Percentiles rank a stretch among this genome's conserved stretches.
Evolutionary conservation across 2,113 vertebrate species (phyloP).

Genomic region (Anser cygnoides): DNA sequence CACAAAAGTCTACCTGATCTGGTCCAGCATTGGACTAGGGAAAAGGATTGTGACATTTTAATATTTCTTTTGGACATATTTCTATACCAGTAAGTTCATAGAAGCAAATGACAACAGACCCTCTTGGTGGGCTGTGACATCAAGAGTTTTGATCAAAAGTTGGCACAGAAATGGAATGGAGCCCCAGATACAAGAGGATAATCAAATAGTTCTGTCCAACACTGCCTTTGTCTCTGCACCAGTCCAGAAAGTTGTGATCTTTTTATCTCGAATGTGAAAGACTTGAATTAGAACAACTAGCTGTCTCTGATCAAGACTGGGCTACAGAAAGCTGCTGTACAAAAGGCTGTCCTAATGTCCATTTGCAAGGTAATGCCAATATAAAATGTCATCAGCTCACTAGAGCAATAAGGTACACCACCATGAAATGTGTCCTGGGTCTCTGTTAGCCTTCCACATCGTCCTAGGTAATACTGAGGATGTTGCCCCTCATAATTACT

Average conservation of each 20-base stretch:
- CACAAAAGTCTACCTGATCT: background rate
- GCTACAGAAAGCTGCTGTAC: background rate
- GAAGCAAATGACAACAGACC: background rate
- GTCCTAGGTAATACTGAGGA: background rate
- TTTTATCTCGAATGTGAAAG: background rate
- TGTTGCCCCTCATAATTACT: background rate
- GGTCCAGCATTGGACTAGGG: background rate
- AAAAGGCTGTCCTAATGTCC: background rate
- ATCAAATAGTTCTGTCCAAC: background rate
- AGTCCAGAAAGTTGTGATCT: background rate
- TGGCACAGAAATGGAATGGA: background rate
- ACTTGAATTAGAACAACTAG: background rate
- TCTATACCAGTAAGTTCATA: background rate
- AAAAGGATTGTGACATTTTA: background rate
- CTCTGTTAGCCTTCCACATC: background rate
- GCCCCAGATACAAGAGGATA: background rate
- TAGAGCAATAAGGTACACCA: background rate
- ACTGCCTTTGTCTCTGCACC: background rate
- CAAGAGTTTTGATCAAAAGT: background rate
- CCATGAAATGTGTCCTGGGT: background rate
- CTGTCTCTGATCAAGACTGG: background rate
- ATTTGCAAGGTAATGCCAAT: background rate
- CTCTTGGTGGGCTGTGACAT: background rate
- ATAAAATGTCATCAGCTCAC: background rate
- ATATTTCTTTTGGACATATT: background rate